Percentiles rank a stretch among this genome's conserved stretches.
These are phyloP conservation scores for Lasioglossum zephyrum DNA, from an alignment of 2,888 invertebrate genomes.

Conservation along the genomic window DNA sequence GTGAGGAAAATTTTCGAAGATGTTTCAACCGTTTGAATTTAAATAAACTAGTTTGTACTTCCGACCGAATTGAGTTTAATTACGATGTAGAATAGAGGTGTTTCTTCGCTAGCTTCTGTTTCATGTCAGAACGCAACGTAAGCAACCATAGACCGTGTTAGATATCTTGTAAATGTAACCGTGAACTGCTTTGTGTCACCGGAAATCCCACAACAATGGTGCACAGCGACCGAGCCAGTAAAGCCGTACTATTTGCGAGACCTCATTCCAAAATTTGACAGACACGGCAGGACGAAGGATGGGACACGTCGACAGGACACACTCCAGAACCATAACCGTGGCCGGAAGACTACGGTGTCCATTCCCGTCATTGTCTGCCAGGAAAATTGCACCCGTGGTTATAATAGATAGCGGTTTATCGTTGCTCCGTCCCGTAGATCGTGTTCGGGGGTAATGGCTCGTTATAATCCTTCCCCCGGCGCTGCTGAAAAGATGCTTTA, in stretches of 20 bases:
- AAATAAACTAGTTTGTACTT: too few relatives aligned
- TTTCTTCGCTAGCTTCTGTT: too few relatives aligned
- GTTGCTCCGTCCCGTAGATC: constrained; percentile 45
- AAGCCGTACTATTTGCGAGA: not conserved
- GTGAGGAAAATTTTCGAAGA: too few relatives aligned
- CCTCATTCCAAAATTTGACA: not conserved
- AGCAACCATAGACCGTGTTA: not conserved
- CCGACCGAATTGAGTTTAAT: too few relatives aligned
- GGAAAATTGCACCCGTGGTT: constrained; percentile 48
- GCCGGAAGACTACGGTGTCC: constrained; percentile 23
- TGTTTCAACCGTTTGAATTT: not conserved
- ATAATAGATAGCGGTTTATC: constrained; percentile 59
- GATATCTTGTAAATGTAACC: not conserved
- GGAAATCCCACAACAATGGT: constrained; percentile 3
- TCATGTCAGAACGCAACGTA: not conserved
- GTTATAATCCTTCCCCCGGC: constrained; percentile 49
- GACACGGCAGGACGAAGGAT: not conserved
- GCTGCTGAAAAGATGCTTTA: constrained; percentile 53
- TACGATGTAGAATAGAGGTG: too few relatives aligned
- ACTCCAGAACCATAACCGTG: constrained; percentile 9
- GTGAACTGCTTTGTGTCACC: not conserved
- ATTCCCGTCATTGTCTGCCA: constrained; percentile 50
- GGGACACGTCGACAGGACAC: not conserved
- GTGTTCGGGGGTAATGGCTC: constrained; percentile 55
- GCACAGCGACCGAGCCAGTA: not conserved